Evolutionary conservation across 1,140 invertebrate species (phyloP).

Genomic region (Anadara kagoshimensis): DNA sequence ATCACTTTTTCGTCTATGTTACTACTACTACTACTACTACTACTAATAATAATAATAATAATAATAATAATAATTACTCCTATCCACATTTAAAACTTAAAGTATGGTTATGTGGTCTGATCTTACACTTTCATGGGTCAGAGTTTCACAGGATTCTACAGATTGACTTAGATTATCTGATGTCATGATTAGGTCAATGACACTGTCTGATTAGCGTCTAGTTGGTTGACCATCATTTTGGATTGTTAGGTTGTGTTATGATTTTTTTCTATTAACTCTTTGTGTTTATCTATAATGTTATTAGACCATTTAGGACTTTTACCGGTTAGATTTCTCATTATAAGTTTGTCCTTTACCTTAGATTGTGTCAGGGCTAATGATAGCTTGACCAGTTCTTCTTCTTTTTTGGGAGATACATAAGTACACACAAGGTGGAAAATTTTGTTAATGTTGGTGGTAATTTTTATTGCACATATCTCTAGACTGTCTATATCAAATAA

Average conservation of each 20-base stretch:
- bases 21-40: not conserved
- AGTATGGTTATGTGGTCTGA: conserved; percentile 6
- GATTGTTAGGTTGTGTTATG: too few relatives aligned
- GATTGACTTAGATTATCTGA: not conserved
- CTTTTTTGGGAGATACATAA: not conserved
- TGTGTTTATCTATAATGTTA: not conserved
- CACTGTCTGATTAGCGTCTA: too few relatives aligned
- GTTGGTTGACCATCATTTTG: too few relatives aligned
- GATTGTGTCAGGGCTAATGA: not conserved
- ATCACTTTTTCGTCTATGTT: not conserved
- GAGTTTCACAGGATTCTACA: not conserved
- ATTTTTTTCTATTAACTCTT: not conserved
- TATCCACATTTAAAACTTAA: too few relatives aligned
- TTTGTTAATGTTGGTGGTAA: not conserved
- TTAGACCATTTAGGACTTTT: conserved; percentile 1
- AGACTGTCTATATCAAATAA: too few relatives aligned
- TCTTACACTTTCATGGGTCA: conserved; percentile 1
- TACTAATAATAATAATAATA: too few relatives aligned
- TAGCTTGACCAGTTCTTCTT: not conserved
- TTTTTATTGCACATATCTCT: not conserved
- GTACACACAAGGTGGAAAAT: not conserved
- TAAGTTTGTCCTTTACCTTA: not conserved
- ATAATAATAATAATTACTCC: too few relatives aligned
- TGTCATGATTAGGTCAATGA: conserved; percentile 3
- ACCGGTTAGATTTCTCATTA: not conserved